Evolutionary conservation across 2,888 invertebrate genomes (phyloP), one percentile per base, ranked within the genome.

Genomic region (Schizaphis graminum): DNA sequence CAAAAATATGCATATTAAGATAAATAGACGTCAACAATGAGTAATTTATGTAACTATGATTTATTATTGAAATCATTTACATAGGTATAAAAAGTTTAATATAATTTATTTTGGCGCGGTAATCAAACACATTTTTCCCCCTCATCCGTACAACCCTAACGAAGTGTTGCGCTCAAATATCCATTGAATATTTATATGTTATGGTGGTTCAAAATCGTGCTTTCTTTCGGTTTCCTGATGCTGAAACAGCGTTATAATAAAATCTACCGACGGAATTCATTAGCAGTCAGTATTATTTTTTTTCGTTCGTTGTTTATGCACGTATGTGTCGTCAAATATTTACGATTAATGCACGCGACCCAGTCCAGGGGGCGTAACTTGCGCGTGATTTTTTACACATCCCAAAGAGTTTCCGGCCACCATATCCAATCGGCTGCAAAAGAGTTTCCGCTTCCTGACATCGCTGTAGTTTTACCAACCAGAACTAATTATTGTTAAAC

Each of bases 361-460:
- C 56, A 35, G 47, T 47, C 26, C 44, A n/a, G 87, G 53, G 94
- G 94, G 94, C 94, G 94, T 94, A 91, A 61, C 94, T 94, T 91
- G 91, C n/a, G 94, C 86, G 94, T 94, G 94, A 94, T 94, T 90
- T 93, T 94, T 94, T 94, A 93, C 91, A 91, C 91, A 49, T 94
- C 90, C 94, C 94, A n/a, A 94, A 90, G 94, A 85, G 91, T 94
- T 94, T 94, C 94, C 94, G 94, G 94, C 67, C 86, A 94, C 94
- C 94, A 91, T 94, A 67, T 94, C 94, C 94, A 94, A 94, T 94
- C 91, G 35, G 90, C 53, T 53, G 53, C 89, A 91, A 94, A 90
- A 93, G 85, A 94, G 94, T 94, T 94, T 94, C 94, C 94, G 94
- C 90, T 94, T 94, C 94, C 94, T 94, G 94, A 94, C 94, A 94